A percentile compares a stretch with the other conserved stretches of the same genome.
These are phyloP conservation scores for Euplexia lucipara DNA, from an alignment of 2,888 invertebrate species.

Conservation along the genomic window DNA sequence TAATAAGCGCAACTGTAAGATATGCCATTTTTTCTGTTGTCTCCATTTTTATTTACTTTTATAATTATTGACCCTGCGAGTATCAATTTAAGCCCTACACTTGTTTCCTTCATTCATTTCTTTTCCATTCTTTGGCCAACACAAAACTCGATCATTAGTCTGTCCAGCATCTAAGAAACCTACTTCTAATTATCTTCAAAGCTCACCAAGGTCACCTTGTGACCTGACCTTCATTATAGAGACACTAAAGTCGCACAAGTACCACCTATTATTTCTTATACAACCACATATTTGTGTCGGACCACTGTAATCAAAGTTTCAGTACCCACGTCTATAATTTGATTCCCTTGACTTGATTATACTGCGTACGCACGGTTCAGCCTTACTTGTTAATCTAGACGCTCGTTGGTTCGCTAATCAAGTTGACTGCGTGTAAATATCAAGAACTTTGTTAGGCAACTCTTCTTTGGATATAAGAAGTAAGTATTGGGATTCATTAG, in stretches of 20 bases:
- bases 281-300: constrained; percentile 25
- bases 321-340: constrained; percentile 36
- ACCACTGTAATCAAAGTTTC: constrained; percentile 36
- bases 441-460: not conserved
- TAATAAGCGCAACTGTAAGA: no score
- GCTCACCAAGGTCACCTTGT: constrained; percentile 13
- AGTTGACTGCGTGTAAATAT: constrained; percentile 10
- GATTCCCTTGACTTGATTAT: constrained; percentile 36
- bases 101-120: no score
- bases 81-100: no score
- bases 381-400: constrained; percentile 20
- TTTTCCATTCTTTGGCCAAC: no score
- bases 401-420: constrained; percentile 10
- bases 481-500: not conserved
- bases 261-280: constrained; percentile 21
- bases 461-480: not conserved
- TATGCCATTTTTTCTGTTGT: no score
- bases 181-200: constrained; percentile 20
- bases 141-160: not conserved
- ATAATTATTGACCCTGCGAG: no score
- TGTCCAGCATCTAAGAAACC: not conserved
- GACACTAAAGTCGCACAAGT: constrained; percentile 18
- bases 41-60: no score
- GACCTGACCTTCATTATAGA: constrained; percentile 25
- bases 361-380: constrained; percentile 27